Evolutionary conservation across 2,888 invertebrate species (phyloP).

Genomic region (Epistrophella euchroma): DNA sequence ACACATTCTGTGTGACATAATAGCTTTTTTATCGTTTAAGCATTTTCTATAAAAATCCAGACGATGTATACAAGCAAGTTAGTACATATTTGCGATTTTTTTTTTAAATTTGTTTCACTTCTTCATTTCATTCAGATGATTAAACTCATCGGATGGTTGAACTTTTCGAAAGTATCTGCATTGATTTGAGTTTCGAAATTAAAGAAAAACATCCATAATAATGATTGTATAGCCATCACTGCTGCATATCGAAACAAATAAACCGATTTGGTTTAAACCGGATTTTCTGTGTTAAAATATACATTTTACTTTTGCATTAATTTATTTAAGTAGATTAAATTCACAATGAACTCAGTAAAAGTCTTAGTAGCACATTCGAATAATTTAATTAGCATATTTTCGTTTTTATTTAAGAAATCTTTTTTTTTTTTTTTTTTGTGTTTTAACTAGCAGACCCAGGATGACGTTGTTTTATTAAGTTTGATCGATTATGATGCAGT

Average conservation of each 20-base stretch:
- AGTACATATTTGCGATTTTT: neutral
- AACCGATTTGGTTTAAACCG: conserved; percentile 30
- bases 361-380: neutral
- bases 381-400: conserved; percentile 21
- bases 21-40: neutral
- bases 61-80: neutral
- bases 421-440: neutral
- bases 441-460: neutral
- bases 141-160: conserved; percentile 41
- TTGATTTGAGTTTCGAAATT: neutral
- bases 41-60: neutral
- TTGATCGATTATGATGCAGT: neutral
- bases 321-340: conserved; percentile 10
- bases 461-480: neutral
- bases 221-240: too few relatives aligned
- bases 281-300: neutral
- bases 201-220: neutral
- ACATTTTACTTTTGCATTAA: neutral
- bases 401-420: neutral
- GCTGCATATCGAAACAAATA: neutral
- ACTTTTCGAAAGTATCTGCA: conserved; percentile 48
- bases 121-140: conserved; percentile 20
- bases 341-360: neutral
- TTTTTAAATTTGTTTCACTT: neutral
- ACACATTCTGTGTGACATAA: neutral